phyloP scores from a whole-genome alignment of 2,113 vertebrate genomes.

The Forbesichthys agassizii region DNA sequence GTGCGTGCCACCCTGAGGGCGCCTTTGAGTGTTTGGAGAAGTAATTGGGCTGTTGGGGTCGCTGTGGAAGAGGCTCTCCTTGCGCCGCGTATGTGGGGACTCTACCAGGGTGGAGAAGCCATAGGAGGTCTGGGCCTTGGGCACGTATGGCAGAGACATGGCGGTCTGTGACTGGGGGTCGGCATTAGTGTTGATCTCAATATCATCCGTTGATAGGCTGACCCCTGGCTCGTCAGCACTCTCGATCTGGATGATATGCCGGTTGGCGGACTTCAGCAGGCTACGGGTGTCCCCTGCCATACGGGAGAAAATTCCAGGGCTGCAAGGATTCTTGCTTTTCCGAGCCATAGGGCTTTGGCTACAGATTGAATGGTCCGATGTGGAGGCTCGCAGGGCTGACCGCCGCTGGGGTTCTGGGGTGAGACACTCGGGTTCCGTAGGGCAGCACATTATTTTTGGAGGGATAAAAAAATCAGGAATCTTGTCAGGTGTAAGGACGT shows the following conservation, averaged over 20 bases:
- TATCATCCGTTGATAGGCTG: constrained; percentile 1
- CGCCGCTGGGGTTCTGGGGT: constrained; percentile 69
- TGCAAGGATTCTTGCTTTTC: no score
- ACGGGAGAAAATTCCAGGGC: constrained; percentile 77
- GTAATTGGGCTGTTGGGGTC: constrained; percentile 87
- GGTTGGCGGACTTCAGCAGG: constrained; percentile 83
- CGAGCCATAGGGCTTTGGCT: no score
- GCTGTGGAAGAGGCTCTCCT: constrained; percentile 94
- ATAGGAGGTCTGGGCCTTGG: constrained; percentile 94
- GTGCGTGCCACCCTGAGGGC: constrained; percentile 73
- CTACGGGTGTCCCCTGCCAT: constrained; percentile 75
- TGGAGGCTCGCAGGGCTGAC: constrained; percentile 70
- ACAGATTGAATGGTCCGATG: constrained; percentile 34
- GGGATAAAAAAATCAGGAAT: constrained; percentile 98
- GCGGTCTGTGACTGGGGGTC: constrained; percentile 90
- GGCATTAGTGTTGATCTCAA: constrained; percentile 74
- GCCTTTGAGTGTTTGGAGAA: constrained; percentile 84
- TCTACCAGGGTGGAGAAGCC: constrained; percentile 91
- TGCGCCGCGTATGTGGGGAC: constrained; percentile 92
- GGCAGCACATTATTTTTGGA: constrained; percentile 85
- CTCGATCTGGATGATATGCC: constrained; percentile 95
- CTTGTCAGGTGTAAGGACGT: constrained; percentile 93
- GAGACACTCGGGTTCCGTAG: constrained; percentile 76
- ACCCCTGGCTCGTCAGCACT: constrained; percentile 83
- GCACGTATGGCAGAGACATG: constrained; percentile 90